Evolutionary conservation across 2,113 vertebrate species (phyloP).

Genomic region (Ardeotis arabs): DNA sequence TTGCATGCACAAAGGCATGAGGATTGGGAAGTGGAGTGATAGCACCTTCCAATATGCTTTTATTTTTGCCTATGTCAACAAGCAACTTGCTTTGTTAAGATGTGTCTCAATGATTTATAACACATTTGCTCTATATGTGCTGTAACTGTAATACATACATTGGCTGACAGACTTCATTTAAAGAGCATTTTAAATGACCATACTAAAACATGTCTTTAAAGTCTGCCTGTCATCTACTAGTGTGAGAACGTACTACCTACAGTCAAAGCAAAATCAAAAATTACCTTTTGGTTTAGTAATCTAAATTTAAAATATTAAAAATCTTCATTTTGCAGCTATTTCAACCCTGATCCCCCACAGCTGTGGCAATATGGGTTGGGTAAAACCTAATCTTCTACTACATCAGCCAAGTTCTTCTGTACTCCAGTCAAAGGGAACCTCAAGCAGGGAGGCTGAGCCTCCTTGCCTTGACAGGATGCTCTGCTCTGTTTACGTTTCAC

Average conservation of each 20-base stretch:
- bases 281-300: not conserved
- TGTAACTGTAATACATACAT: not conserved
- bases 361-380: not conserved
- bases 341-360: not conserved
- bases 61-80: not conserved
- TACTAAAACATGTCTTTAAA: not conserved
- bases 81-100: not conserved
- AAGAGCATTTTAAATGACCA: not conserved
- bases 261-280: not conserved
- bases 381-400: not conserved
- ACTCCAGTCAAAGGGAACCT: not conserved
- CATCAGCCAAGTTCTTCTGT: not conserved
- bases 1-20: not conserved
- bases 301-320: not conserved
- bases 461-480: not conserved
- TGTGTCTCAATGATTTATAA: not conserved
- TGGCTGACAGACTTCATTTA: not conserved
- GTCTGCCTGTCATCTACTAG: not conserved
- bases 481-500: not conserved
- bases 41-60: not conserved
- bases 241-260: not conserved
- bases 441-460: not conserved
- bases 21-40: not conserved
- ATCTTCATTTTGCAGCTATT: not conserved
- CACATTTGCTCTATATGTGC: not conserved